Evolutionary conservation across 2,797 vertebrate species (phyloP).

Genomic region (Fundulus diaphanus): DNA sequence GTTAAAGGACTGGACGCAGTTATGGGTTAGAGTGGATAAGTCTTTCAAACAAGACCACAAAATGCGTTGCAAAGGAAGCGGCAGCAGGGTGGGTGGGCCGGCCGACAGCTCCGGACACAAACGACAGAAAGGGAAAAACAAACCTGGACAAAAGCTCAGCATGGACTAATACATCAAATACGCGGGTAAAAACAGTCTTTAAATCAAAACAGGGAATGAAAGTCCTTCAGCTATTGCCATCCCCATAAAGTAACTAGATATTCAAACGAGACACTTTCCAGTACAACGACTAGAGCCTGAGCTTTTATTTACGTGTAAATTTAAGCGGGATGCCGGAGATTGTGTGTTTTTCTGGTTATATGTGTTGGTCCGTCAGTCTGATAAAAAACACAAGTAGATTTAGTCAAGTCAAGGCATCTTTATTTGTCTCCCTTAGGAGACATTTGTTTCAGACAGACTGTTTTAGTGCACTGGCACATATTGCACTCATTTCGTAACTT

Average conservation of each 20-base stretch:
- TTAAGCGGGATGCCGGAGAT: not conserved
- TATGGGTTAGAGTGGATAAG: conserved; percentile 49
- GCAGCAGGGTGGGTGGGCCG: conserved; percentile 3
- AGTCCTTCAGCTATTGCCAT: not conserved
- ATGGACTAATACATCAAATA: not conserved
- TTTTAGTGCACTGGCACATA: no score
- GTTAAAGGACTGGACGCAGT: conserved; percentile 64
- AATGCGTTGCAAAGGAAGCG: conserved; percentile 41
- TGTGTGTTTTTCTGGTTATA: no score
- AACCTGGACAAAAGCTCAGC: not conserved
- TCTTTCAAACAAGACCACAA: conserved; percentile 57
- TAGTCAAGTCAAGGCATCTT: no score
- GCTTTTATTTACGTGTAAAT: not conserved
- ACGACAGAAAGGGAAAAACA: not conserved
- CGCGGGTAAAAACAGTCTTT: not conserved
- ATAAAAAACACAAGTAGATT: not conserved
- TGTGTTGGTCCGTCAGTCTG: not conserved
- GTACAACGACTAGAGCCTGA: not conserved
- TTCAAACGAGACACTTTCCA: conserved; percentile 26
- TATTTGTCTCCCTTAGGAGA: no score
- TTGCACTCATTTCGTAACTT: no score
- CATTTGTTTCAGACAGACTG: no score
- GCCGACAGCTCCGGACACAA: conserved; percentile 12
- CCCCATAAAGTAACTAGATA: conserved; percentile 23
- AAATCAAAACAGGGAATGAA: not conserved